Conservation (phyloP, 2,797 vertebrate species). For the Trachurus trachurus region DNA sequence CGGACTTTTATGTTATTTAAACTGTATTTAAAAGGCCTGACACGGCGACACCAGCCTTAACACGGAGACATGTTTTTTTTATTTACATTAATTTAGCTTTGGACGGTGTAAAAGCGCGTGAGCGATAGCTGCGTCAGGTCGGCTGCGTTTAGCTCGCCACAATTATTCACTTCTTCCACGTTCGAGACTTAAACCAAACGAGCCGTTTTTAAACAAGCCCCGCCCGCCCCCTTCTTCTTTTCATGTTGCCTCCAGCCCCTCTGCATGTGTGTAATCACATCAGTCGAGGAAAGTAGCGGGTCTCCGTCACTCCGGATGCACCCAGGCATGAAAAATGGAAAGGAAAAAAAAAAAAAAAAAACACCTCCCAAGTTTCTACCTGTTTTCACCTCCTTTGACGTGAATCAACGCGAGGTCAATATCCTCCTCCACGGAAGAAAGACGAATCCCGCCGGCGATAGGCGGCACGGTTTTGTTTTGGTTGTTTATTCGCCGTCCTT, state of each 20-base stretch:
- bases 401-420: conserved; percentile 51
- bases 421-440: conserved; percentile 48
- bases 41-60: background rate
- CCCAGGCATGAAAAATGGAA: conserved; percentile 27
- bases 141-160: conserved; percentile 24
- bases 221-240: conserved; percentile 63
- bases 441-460: conserved; percentile 48
- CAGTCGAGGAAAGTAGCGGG: conserved; percentile 58
- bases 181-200: conserved; percentile 33
- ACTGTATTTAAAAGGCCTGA: background rate
- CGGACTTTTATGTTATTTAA: background rate
- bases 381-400: conserved; percentile 71
- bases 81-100: background rate
- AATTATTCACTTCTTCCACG: conserved; percentile 28
- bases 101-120: background rate
- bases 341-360: background rate
- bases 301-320: conserved; percentile 62
- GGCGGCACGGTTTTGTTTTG: conserved; percentile 43
- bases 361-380: conserved; percentile 69
- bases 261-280: conserved; percentile 61
- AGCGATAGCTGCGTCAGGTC: conserved; percentile 29
- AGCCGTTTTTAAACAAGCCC: conserved; percentile 31
- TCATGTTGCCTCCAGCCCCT: conserved; percentile 66
- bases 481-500: conserved; percentile 73
- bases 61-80: background rate